These are phyloP conservation scores for Coregonus clupeaformis DNA, from an alignment of 2,113 vertebrate genomes.

Conservation along the genomic window DNA sequence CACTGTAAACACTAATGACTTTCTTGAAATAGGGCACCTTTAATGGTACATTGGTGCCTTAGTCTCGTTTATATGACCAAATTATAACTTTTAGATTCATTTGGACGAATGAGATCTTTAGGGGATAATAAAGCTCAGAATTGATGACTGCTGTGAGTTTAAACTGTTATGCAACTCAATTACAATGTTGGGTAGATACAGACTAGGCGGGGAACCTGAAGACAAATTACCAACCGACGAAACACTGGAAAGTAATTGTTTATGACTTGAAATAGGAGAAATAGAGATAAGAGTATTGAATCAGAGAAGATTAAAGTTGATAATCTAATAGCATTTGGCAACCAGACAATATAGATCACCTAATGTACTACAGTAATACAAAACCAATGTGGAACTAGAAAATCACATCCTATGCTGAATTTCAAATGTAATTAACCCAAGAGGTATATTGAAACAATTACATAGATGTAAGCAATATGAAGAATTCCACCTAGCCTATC, in stretches of 20 bases:
- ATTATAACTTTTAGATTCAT: background rate
- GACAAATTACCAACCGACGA: background rate
- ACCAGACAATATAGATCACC: background rate
- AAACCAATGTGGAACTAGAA: background rate
- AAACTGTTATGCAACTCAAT: background rate
- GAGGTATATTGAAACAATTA: no score
- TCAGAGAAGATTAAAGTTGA: background rate
- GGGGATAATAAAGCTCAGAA: background rate
- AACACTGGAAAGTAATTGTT: background rate
- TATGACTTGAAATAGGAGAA: background rate
- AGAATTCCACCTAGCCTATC: no score
- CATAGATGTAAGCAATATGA: no score
- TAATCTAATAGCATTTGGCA: background rate
- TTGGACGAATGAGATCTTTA: background rate
- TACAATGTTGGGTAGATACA: background rate
- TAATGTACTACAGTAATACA: background rate
- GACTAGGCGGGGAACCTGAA: background rate
- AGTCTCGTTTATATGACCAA: background rate
- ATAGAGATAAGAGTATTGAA: background rate
- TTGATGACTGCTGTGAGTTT: background rate
- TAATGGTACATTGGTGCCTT: background rate
- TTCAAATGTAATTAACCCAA: no score
- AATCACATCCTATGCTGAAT: background rate
- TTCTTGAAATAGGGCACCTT: background rate
- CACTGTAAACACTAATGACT: slow-evolving; percentile 44